Percentiles rank a stretch among this genome's conserved stretches.
Conservation (phyloP, 2,113 vertebrate genomes). For the Mystacornis crossleyi region DNA sequence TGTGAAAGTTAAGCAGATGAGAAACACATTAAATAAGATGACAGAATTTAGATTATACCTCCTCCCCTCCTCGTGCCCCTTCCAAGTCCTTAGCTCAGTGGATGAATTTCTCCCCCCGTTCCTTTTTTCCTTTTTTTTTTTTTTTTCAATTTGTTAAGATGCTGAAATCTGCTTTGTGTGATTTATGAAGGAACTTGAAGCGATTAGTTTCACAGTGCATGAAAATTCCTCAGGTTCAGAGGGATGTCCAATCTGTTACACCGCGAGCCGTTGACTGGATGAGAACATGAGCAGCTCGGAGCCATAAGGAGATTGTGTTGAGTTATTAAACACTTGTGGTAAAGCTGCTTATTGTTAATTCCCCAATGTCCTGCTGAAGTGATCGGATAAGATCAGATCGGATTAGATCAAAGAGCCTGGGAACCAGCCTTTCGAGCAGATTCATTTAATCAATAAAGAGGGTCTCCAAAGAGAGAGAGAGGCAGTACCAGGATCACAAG, state of each 20-base stretch:
- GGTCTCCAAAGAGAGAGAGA: constrained; percentile 64
- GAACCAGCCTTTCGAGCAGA: constrained; percentile 83
- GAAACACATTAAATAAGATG: constrained; percentile 75
- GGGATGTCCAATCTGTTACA: constrained; percentile 83
- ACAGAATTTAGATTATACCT: constrained; percentile 71
- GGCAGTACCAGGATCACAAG: constrained; percentile 61
- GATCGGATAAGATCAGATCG: constrained; percentile 88
- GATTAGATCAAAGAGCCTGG: constrained; percentile 89
- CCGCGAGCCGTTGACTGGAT: constrained; percentile 77
- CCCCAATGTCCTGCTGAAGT: constrained; percentile 84
- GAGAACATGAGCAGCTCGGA: constrained; percentile 83
- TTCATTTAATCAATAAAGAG: constrained; percentile 91
- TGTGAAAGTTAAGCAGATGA: constrained; percentile 78
- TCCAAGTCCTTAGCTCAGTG: constrained; percentile 51
- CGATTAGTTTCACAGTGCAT: constrained; percentile 86
- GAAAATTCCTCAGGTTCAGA: constrained; percentile 84
- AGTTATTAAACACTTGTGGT: constrained; percentile 94
- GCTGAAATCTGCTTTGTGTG: constrained; percentile 84
- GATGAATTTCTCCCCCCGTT: constrained; percentile 28
- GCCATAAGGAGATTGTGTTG: constrained; percentile 90
- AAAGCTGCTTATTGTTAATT: constrained; percentile 93
- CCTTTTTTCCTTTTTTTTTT: background rate
- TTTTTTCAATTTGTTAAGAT: constrained; percentile 80
- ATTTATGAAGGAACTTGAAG: constrained; percentile 86
- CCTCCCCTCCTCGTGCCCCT: background rate